Evolutionary conservation across 2,888 invertebrate genomes (phyloP).

Genomic region (Salpingus planirostris): DNA sequence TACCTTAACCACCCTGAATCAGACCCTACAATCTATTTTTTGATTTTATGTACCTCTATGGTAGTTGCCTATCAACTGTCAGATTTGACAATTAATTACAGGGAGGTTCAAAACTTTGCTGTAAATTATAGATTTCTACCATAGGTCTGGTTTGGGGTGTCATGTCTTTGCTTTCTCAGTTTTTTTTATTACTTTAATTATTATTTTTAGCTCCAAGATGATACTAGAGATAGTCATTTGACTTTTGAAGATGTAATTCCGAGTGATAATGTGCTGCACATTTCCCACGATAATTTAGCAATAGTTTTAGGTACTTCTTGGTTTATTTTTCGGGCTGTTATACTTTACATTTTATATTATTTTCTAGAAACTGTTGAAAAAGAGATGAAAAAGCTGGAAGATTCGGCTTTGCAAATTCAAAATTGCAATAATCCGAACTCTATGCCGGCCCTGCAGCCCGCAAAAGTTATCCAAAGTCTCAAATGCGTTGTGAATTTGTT

Average conservation of each 20-base stretch:
- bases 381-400: slow-evolving; percentile 68
- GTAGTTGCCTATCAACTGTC: too few species aligned
- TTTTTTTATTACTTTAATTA: too few species aligned
- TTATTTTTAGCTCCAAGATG: slow-evolving; percentile 63
- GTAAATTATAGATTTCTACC: too few species aligned
- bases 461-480: slow-evolving; percentile 79
- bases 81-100: too few species aligned
- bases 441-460: slow-evolving; percentile 48
- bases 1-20: not conserved
- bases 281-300: slow-evolving; percentile 74
- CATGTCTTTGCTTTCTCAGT: too few species aligned
- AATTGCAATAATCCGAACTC: slow-evolving; percentile 32
- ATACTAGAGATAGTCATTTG: slow-evolving; percentile 65
- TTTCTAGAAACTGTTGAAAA: slow-evolving; percentile 67
- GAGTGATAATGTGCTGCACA: slow-evolving; percentile 60
- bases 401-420: slow-evolving; percentile 49
- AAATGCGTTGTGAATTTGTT: slow-evolving; percentile 87
- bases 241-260: slow-evolving; percentile 73
- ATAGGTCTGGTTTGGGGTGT: too few species aligned
- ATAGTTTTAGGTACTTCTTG: slow-evolving; percentile 66
- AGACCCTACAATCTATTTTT: not conserved
- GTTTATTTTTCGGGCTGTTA: slow-evolving; percentile 5
- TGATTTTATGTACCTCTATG: too few species aligned
- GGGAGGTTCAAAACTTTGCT: too few species aligned
- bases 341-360: not conserved